These are phyloP conservation scores for Cynaeus angustus DNA, from an alignment of 2,888 invertebrate genomes.

Conservation along the genomic window DNA sequence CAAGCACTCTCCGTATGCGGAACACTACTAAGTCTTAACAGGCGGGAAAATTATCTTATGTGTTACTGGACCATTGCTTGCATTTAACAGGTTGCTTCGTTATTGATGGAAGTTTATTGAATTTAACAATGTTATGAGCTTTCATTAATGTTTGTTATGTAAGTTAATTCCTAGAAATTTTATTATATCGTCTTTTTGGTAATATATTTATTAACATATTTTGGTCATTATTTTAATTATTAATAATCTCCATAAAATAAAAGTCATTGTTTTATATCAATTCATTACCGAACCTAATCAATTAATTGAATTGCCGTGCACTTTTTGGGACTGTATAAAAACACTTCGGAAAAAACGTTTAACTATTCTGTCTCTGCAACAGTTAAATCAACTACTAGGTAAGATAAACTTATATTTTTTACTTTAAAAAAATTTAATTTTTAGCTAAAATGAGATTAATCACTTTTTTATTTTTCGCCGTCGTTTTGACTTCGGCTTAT, in stretches of 20 bases:
- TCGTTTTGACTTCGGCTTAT: neutral
- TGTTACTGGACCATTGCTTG: slow-evolving; percentile 5
- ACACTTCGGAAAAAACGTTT: no score
- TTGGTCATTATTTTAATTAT: neutral
- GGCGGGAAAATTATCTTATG: neutral
- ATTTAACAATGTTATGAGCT: slow-evolving; percentile 15
- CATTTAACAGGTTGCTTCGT: slow-evolving; percentile 17
- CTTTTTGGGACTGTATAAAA: no score
- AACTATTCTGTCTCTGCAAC: no score
- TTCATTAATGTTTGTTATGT: slow-evolving; percentile 19
- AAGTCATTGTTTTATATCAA: no score
- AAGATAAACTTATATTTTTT: no score
- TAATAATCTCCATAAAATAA: no score
- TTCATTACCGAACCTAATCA: no score
- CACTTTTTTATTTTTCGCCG: neutral
- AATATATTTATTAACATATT: slow-evolving; percentile 20
- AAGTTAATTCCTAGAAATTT: slow-evolving; percentile 12
- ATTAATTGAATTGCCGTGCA: no score
- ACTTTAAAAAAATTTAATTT: no score
- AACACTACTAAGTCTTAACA: slow-evolving; percentile 65
- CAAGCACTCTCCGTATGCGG: slow-evolving; percentile 86
- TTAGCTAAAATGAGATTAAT: neutral
- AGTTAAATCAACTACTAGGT: no score
- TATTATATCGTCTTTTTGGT: slow-evolving; percentile 5
- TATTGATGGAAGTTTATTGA: slow-evolving; percentile 7